A percentile compares a stretch with the other conserved stretches of the same genome.
Conservation (phyloP, 2,797 vertebrate genomes). For the Hylomyscus alleni region DNA sequence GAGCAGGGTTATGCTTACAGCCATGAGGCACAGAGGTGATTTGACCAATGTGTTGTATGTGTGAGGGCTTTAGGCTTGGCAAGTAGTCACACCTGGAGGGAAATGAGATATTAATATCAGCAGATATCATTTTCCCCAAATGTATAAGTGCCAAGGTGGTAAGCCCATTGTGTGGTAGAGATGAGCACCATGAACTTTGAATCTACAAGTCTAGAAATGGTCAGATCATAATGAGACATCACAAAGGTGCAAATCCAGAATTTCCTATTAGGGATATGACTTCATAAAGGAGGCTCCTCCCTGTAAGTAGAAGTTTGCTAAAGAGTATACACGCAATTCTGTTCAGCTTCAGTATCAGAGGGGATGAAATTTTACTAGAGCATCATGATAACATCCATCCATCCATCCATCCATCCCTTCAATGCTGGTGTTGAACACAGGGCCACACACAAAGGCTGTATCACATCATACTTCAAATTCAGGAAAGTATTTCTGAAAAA, state of each 20-base stretch:
- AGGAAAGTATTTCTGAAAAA: background rate
- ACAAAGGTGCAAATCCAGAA: background rate
- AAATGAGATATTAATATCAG: background rate
- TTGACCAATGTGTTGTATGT: background rate
- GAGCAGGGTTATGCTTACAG: background rate
- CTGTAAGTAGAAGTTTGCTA: background rate
- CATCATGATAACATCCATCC: background rate
- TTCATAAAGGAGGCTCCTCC: background rate
- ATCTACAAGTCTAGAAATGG: background rate
- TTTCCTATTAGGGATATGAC: background rate
- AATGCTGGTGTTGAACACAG: background rate
- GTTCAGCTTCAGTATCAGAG: background rate
- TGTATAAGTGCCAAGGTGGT: background rate
- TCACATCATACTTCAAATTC: background rate
- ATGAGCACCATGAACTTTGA: background rate
- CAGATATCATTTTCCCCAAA: background rate
- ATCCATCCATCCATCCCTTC: background rate
- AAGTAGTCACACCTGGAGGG: background rate
- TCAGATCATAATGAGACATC: background rate
- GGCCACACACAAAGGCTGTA: background rate
- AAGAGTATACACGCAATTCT: background rate
- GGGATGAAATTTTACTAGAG: background rate
- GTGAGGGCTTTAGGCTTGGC: background rate
- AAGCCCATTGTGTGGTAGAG: background rate
- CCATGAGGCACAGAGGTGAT: background rate